Base-by-base conservation (phyloP, 2,797 vertebrate species). In the Sternarchorhynchus goeldii region DNA sequence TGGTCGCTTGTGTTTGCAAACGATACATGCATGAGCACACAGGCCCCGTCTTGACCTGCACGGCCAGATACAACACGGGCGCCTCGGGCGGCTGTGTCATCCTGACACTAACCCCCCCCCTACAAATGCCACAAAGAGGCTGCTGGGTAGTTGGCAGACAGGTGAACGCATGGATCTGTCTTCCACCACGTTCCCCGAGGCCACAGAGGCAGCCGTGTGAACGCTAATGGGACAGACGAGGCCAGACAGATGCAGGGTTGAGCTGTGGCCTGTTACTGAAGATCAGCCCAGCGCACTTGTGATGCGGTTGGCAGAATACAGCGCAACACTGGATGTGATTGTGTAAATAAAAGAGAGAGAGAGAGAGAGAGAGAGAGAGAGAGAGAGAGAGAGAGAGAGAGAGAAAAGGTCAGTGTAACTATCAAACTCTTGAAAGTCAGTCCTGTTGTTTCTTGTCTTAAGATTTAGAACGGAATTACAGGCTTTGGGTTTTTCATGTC, bases 151-250 rank as follows among this genome's bases (percentile, higher is more conserved):
- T 66, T 7, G 17, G 17, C 60, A 36, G 74, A 58, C 64, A 56
- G 59, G 55, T 36, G 74, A 64, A 73, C 2, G 34, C 78, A 73
- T 64, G 31, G 39, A 69, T 80, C 82, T 64, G 70, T 77, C 75
- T 59, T n/a, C 71, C 18, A 29, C 34, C 18, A 34, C 34, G 63
- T 20, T 76, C 64, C 78, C 65, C 8, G 64, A 39, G 32, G 57
- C 32, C n/a, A n/a, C 69, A 57, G 60, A 10, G 6, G 73, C 16
- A 58, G 41, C 39, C 32, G 14, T 56, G 55, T 66, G 56, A 45
- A 41, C 32, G 14, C 39, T 55, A 69, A 63, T 58, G n/a, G 31
- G 14, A 21, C 68, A 25, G 53, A 50, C 50, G 8, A 75, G 57
- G 58, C 70, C 58, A 68, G 32, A 62, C 50, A 55, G 45, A 69